Conservation (phyloP, 2,888 invertebrate genomes). For the Lordiphosa andalusiaca region DNA sequence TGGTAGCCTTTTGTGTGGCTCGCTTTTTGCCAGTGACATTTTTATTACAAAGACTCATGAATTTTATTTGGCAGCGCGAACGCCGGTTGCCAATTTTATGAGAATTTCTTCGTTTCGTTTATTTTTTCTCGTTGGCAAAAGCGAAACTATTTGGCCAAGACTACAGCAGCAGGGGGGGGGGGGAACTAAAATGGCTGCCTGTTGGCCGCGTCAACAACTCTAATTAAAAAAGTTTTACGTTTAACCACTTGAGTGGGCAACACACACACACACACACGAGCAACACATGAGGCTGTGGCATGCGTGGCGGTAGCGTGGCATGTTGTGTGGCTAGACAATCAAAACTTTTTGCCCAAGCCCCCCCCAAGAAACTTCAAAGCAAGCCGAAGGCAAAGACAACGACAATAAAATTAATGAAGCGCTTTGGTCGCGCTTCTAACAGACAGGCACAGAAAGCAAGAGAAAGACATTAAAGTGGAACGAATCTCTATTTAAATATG, state of each 20-base stretch:
- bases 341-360: slow-evolving; percentile 50
- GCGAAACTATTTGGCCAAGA: slow-evolving; percentile 41
- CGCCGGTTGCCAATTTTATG: slow-evolving; percentile 59
- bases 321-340: slow-evolving; percentile 58
- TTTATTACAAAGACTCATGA: slow-evolving; percentile 70
- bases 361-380: slow-evolving; percentile 57
- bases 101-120: slow-evolving; percentile 24
- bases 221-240: slow-evolving; percentile 73
- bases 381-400: slow-evolving; percentile 32
- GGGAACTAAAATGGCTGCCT: slow-evolving; percentile 40
- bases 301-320: neutral
- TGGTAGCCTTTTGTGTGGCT: slow-evolving; percentile 49
- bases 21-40: slow-evolving; percentile 49
- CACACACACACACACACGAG: slow-evolving; percentile 24
- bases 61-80: slow-evolving; percentile 59
- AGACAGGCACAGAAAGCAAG: slow-evolving; percentile 15
- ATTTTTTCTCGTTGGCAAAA: no score
- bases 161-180: slow-evolving; percentile 40
- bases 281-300: slow-evolving; percentile 14
- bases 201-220: slow-evolving; percentile 64
- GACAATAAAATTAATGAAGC: slow-evolving; percentile 73
- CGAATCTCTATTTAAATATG: slow-evolving; percentile 66
- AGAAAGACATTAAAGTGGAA: slow-evolving; percentile 67
- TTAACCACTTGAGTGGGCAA: slow-evolving; percentile 67
- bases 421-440: slow-evolving; percentile 33